Percentiles rank a stretch among this genome's conserved stretches.
Evolutionary conservation across 2,888 invertebrate genomes (phyloP).

Genomic region (Epinotia bilunana): DNA sequence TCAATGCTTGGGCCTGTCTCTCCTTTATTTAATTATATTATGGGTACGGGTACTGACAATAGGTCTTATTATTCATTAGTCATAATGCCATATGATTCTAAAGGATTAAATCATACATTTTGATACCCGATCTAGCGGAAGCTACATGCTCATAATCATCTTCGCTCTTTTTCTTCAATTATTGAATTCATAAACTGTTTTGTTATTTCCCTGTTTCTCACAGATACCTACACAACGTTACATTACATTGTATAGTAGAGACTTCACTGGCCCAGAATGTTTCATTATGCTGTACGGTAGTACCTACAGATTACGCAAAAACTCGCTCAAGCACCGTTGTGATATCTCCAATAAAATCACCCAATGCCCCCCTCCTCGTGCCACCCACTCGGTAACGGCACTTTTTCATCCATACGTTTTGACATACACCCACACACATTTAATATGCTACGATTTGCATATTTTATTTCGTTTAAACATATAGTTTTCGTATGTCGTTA

Average conservation of each 20-base stretch:
- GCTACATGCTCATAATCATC: no score
- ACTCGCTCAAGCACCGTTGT: conserved; percentile 5
- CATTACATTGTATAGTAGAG: not conserved
- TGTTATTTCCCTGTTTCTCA: no score
- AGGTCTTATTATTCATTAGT: no score
- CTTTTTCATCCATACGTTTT: conserved; percentile 48
- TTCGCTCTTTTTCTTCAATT: no score
- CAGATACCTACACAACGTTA: not conserved
- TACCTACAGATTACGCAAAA: not conserved
- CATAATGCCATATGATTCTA: no score
- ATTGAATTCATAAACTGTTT: no score
- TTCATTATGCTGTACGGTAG: not conserved
- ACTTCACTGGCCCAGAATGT: not conserved
- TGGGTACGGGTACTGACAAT: no score
- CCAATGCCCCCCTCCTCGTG: conserved; percentile 22
- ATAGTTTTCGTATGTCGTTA: conserved; percentile 32
- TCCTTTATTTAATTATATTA: not conserved
- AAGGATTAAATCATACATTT: no score
- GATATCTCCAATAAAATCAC: conserved; percentile 26
- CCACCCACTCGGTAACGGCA: conserved; percentile 50
- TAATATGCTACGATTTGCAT: conserved; percentile 59
- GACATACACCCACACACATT: conserved; percentile 53
- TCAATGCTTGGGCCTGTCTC: no score
- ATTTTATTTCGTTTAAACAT: conserved; percentile 52
- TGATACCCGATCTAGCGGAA: no score